These are phyloP conservation scores for Drosophila obscura DNA, from an alignment of 1,140 invertebrate species.

Conservation along the genomic window DNA sequence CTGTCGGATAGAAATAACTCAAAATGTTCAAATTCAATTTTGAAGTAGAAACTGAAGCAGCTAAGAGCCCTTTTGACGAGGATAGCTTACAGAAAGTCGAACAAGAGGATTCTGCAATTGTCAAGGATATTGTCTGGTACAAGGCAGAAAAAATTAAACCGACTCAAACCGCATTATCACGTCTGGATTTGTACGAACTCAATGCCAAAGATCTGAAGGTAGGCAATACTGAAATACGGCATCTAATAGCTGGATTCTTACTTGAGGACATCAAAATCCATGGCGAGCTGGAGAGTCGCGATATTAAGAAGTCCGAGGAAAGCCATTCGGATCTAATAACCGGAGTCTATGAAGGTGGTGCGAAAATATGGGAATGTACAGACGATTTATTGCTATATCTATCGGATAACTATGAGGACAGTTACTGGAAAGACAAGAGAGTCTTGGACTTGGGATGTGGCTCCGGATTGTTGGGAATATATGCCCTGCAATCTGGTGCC, in stretches of 20 bases:
- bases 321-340: constrained; percentile 89
- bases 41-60: constrained; percentile 80
- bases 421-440: constrained; percentile 78
- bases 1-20: neutral
- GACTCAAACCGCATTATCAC: constrained; percentile 34
- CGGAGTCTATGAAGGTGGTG: constrained; percentile 91
- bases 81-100: neutral
- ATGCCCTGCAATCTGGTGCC: constrained; percentile 87
- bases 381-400: constrained; percentile 89
- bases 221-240: constrained; percentile 38
- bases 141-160: constrained; percentile 52
- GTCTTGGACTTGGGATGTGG: constrained; percentile 95
- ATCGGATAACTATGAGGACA: constrained; percentile 69
- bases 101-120: constrained; percentile 1
- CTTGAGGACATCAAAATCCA: constrained; percentile 68
- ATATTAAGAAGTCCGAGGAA: constrained; percentile 86
- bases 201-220: constrained; percentile 57
- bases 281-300: constrained; percentile 73
- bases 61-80: constrained; percentile 43
- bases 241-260: constrained; percentile 68
- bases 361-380: constrained; percentile 96
- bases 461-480: constrained; percentile 91
- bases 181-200: constrained; percentile 82
- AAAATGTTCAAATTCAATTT: constrained; percentile 85
- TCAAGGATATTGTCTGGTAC: constrained; percentile 67